A percentile compares a stretch with the other conserved stretches of the same genome.
Evolutionary conservation across 2,113 vertebrate genomes (phyloP).

Genomic region (Zosterops japonicus): DNA sequence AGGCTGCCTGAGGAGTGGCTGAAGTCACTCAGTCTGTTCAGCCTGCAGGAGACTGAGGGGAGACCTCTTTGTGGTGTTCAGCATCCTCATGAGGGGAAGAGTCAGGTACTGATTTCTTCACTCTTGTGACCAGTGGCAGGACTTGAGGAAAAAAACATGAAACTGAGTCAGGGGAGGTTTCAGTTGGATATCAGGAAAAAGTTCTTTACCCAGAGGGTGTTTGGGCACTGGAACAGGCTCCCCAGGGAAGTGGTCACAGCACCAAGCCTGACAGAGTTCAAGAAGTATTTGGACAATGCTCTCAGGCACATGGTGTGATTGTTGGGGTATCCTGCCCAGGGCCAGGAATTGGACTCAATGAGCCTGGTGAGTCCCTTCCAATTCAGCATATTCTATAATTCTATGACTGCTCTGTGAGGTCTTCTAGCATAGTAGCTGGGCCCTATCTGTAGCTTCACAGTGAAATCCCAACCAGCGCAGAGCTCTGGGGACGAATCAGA

Average conservation of each 20-base stretch:
- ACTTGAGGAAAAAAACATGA: not conserved
- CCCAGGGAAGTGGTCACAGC: not conserved
- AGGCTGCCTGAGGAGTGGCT: fast-evolving
- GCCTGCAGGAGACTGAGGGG: not conserved
- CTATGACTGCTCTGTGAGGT: not conserved
- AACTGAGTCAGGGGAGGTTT: not conserved
- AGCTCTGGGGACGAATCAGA: not conserved
- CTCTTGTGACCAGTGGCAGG: not conserved
- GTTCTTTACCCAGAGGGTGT: not conserved
- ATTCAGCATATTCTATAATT: not conserved
- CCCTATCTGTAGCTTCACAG: not conserved
- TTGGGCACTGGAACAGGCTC: not conserved
- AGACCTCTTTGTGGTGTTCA: not conserved
- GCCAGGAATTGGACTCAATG: not conserved
- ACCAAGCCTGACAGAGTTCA: not conserved
- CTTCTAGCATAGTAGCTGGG: not conserved
- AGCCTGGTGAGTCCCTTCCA: not conserved
- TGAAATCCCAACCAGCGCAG: not conserved
- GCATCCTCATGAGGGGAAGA: not conserved
- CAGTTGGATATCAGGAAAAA: not conserved
- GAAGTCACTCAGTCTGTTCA: not conserved
- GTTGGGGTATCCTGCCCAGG: not conserved
- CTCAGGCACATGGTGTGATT: not conserved
- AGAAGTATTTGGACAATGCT: not conserved
- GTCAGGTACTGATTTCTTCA: not conserved